Conservation (phyloP, 1,140 invertebrate species). For the Drosophila bocki region DNA sequence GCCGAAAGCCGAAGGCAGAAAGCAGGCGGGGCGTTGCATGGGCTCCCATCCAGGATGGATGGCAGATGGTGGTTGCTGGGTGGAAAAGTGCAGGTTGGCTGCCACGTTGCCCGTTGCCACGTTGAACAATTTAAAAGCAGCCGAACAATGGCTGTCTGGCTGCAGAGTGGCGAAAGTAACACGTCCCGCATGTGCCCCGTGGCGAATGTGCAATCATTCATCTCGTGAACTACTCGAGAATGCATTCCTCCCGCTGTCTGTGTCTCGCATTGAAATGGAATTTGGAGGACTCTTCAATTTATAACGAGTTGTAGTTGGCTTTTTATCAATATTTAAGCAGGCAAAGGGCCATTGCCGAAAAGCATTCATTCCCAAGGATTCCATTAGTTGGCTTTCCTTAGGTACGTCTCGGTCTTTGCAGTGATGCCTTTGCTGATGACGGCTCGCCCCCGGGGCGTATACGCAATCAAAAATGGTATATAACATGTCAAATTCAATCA, state of each 20-base stretch:
- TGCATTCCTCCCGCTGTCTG: slow-evolving; percentile 37
- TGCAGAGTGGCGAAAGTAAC: slow-evolving; percentile 71
- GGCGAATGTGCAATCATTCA: slow-evolving; percentile 74
- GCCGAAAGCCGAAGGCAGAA: slow-evolving; percentile 13
- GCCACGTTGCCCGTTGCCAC: slow-evolving; percentile 23
- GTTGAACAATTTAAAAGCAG: slow-evolving; percentile 61
- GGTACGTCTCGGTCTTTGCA: neutral
- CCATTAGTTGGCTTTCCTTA: slow-evolving; percentile 48
- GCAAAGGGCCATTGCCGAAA: slow-evolving; percentile 41
- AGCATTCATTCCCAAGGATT: slow-evolving; percentile 32
- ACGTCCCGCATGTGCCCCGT: slow-evolving; percentile 65
- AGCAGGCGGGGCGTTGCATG: neutral
- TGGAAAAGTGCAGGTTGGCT: slow-evolving; percentile 33
- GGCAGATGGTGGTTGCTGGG: slow-evolving; percentile 5
- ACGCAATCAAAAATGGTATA: slow-evolving; percentile 79
- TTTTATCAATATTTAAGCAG: slow-evolving; percentile 73
- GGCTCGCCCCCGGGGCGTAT: slow-evolving; percentile 56
- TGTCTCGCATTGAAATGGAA: slow-evolving; percentile 56
- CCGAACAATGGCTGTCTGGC: slow-evolving; percentile 48
- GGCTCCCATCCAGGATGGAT: neutral
- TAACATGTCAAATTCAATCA: slow-evolving; percentile 82
- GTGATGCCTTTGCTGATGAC: slow-evolving; percentile 30
- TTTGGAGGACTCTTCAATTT: slow-evolving; percentile 49
- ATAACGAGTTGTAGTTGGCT: slow-evolving; percentile 48
- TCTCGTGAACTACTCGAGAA: slow-evolving; percentile 50